These are phyloP conservation scores for Coboldia fuscipes DNA, from an alignment of 1,140 invertebrate species.

Conservation along the genomic window DNA sequence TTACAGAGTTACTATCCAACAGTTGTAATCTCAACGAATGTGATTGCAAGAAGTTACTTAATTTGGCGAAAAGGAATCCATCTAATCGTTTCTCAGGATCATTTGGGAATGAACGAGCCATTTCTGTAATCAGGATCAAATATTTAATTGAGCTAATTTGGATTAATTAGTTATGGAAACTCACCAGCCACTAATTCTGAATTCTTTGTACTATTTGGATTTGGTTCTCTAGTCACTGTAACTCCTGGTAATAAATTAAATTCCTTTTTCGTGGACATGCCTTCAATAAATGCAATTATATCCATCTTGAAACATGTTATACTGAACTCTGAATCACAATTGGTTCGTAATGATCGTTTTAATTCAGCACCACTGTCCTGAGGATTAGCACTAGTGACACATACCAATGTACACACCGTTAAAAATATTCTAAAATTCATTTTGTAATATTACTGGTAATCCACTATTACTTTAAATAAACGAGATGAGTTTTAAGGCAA, in stretches of 20 bases:
- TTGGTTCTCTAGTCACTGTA: constrained; percentile 41
- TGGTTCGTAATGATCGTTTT: constrained; percentile 15
- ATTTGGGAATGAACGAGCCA: constrained; percentile 49
- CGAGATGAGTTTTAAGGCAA: too few species aligned
- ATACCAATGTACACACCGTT: too few species aligned
- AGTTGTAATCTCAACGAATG: constrained; percentile 51
- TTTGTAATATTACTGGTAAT: too few species aligned
- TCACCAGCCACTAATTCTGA: constrained; percentile 36
- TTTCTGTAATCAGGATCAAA: constrained; percentile 23
- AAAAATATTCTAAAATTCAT: too few species aligned
- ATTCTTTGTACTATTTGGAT: constrained; percentile 28
- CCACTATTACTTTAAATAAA: too few species aligned
- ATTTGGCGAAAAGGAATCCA: constrained; percentile 45
- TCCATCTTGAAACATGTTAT: constrained; percentile 57
- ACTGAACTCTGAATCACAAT: constrained; percentile 47
- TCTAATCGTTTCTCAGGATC: constrained; percentile 55
- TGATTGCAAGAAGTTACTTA: constrained; percentile 44
- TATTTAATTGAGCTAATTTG: neutral
- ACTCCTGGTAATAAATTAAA: constrained; percentile 39
- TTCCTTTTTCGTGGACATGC: constrained; percentile 28
- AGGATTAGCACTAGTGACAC: too few species aligned
- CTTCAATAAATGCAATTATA: constrained; percentile 53
- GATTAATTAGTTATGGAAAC: constrained; percentile 1
- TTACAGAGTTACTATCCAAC: constrained; percentile 33
- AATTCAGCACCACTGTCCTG: too few species aligned